Conservation (phyloP, 2,888 invertebrate genomes). For the Conus canariensis region DNA sequence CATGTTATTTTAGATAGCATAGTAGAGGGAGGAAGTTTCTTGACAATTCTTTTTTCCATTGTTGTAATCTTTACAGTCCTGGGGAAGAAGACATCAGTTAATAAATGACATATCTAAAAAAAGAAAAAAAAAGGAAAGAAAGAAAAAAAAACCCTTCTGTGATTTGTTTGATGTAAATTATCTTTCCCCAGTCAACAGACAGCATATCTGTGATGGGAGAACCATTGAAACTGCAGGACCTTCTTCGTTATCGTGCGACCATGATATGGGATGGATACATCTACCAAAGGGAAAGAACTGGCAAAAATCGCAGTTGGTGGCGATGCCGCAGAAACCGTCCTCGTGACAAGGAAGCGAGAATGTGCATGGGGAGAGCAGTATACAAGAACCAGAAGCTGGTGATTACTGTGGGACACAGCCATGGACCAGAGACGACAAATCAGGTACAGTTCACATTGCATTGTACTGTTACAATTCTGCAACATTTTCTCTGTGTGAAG, state of each 20-base stretch:
- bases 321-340: conserved; percentile 20
- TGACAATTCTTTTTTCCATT: no score
- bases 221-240: not conserved
- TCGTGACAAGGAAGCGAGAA: not conserved
- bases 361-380: conserved; percentile 24
- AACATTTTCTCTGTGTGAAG: no score
- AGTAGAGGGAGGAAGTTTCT: no score
- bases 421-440: not conserved
- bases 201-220: not conserved
- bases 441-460: not conserved
- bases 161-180: no score
- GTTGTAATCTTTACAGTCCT: no score
- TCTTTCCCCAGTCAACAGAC: not conserved
- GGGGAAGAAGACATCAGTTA: no score
- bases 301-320: conserved; percentile 7
- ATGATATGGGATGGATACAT: conserved; percentile 27
- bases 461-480: no score
- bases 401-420: conserved; percentile 11
- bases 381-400: not conserved
- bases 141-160: no score
- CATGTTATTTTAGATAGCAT: no score
- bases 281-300: conserved; percentile 14
- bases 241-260: not conserved
- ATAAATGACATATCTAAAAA: no score
- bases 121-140: no score